These are phyloP conservation scores for Coregonus ussuriensis DNA, from an alignment of 2,797 vertebrate species.

Conservation along the genomic window DNA sequence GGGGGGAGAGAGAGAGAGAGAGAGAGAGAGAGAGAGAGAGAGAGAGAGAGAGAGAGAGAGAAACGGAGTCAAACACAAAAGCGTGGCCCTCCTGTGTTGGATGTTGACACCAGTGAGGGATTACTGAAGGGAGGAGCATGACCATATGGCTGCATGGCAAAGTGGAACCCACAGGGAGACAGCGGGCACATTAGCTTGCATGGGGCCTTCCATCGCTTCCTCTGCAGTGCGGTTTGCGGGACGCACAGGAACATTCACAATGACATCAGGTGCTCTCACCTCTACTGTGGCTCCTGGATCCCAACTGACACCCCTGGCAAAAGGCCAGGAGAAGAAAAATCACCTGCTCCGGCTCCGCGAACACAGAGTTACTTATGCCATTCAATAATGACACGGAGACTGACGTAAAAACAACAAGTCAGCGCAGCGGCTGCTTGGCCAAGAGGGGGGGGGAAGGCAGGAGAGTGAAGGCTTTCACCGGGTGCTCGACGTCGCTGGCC, in stretches of 20 bases:
- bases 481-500: conserved; percentile 42
- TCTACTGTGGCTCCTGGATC: conserved; percentile 62
- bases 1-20: conserved; percentile 25
- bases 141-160: conserved; percentile 73
- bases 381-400: conserved; percentile 62
- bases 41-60: not conserved
- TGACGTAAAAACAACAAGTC: conserved; percentile 21
- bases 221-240: conserved; percentile 74
- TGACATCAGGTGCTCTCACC: conserved; percentile 72
- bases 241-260: conserved; percentile 66
- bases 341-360: conserved; percentile 53
- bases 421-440: not conserved
- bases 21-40: conserved; percentile 23
- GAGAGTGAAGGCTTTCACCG: conserved; percentile 46
- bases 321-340: conserved; percentile 52
- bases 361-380: conserved; percentile 62
- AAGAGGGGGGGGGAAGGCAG: conserved; percentile 21
- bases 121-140: conserved; percentile 67
- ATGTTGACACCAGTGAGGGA: conserved; percentile 72
- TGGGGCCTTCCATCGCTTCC: conserved; percentile 56
- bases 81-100: conserved; percentile 69
- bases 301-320: conserved; percentile 63
- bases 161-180: conserved; percentile 69
- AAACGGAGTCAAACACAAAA: conserved; percentile 47
- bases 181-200: conserved; percentile 70